A percentile compares a stretch with the other conserved stretches of the same genome.
Evolutionary conservation across 1,140 invertebrate species (phyloP).

Genomic region (Nasonia giraulti): DNA sequence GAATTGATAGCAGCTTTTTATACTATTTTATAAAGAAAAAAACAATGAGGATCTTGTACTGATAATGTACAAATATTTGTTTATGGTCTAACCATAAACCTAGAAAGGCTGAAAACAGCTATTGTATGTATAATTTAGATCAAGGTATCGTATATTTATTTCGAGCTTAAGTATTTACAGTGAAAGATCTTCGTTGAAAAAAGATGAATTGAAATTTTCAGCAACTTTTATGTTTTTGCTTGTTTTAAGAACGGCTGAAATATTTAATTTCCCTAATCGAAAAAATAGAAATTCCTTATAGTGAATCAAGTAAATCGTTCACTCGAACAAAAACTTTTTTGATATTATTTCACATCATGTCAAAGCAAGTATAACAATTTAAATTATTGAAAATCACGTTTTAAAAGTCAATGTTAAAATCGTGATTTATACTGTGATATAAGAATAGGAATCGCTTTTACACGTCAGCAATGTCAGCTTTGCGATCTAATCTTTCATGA

Average conservation of each 20-base stretch:
- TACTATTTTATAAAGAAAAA: neutral
- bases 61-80: neutral
- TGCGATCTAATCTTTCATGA: neutral
- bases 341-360: neutral
- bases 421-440: slow-evolving; percentile 27
- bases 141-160: neutral
- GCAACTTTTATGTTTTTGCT: too few species aligned
- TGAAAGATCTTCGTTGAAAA: neutral
- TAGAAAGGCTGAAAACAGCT: too few species aligned
- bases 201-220: neutral
- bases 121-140: too few species aligned
- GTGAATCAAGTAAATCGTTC: neutral
- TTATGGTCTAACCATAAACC: too few species aligned
- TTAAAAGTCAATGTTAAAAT: neutral
- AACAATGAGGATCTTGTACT: neutral
- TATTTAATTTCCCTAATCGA: too few species aligned
- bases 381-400: neutral
- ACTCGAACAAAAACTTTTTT: neutral
- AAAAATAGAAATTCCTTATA: too few species aligned
- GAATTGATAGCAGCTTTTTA: neutral
- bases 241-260: too few species aligned
- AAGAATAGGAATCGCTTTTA: slow-evolving; percentile 1
- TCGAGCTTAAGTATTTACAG: neutral
- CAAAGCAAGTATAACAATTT: neutral
- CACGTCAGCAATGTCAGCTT: neutral